A percentile compares a stretch with the other conserved stretches of the same genome.
Evolutionary conservation across 1,140 invertebrate species (phyloP).

Genomic region (Charaxes varanes): DNA sequence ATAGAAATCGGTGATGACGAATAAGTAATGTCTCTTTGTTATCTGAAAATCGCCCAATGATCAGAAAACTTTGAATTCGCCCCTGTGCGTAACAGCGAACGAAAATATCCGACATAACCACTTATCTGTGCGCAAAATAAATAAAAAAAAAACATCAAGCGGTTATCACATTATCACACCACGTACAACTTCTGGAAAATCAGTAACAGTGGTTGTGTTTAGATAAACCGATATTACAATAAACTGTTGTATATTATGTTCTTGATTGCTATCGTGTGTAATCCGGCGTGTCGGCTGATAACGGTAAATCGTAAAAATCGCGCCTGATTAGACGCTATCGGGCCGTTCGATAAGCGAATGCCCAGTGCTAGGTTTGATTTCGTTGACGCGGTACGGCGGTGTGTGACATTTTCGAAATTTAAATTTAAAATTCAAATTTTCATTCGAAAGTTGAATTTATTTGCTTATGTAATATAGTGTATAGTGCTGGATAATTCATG

Average conservation of each 20-base stretch:
- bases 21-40: too few species aligned
- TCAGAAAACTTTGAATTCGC: too few species aligned
- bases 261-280: constrained; percentile 59
- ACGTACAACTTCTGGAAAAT: constrained; percentile 27
- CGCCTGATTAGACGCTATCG: constrained; percentile 53
- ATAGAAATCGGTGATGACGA: too few species aligned
- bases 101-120: too few species aligned
- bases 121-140: too few species aligned
- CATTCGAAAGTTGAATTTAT: too few species aligned
- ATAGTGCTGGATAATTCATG: too few species aligned
- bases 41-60: too few species aligned
- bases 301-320: constrained; percentile 62
- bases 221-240: constrained; percentile 18
- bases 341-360: constrained; percentile 30
- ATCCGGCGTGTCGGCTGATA: constrained; percentile 64
- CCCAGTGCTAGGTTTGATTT: constrained; percentile 1
- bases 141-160: not conserved
- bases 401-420: too few species aligned
- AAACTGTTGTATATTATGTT: constrained; percentile 35
- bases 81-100: too few species aligned
- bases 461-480: too few species aligned
- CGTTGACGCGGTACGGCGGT: not conserved
- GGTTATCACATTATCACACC: constrained; percentile 8
- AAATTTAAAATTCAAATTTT: too few species aligned
- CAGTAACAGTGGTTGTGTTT: constrained; percentile 10